Conservation (phyloP, 1,140 invertebrate genomes). For the Leptopilina clavipes region DNA sequence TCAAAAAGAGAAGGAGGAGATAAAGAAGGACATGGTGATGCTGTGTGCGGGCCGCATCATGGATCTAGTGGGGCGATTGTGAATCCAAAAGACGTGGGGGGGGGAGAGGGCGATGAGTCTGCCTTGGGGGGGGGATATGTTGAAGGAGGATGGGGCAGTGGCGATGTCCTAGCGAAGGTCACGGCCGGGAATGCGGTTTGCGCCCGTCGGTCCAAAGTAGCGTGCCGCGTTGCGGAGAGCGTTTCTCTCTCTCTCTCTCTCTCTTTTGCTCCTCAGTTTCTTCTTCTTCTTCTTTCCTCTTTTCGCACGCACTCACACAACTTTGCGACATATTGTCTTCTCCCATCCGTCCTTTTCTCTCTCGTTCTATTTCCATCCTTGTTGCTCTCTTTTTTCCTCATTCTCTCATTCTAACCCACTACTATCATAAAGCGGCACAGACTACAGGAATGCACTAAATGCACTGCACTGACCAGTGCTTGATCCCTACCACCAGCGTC, state of each 20-base stretch:
- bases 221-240: constrained; percentile 62
- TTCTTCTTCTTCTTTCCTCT: constrained; percentile 27
- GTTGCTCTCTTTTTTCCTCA: neutral
- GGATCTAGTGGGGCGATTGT: constrained; percentile 37
- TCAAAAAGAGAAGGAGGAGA: constrained; percentile 37
- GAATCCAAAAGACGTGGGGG: constrained; percentile 39
- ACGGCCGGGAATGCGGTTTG: constrained; percentile 75
- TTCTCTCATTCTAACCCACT: neutral
- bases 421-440: constrained; percentile 55
- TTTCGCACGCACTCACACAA: constrained; percentile 29
- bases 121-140: constrained; percentile 39
- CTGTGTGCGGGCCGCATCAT: constrained; percentile 38
- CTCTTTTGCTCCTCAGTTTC: constrained; percentile 36
- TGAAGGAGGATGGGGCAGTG: constrained; percentile 61
- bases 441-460: constrained; percentile 70
- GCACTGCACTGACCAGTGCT: constrained; percentile 63
- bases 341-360: constrained; percentile 35
- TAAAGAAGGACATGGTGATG: constrained; percentile 36
- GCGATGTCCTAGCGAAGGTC: constrained; percentile 76
- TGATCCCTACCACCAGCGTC: constrained; percentile 51
- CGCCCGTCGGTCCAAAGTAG: constrained; percentile 69
- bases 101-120: constrained; percentile 31
- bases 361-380: constrained; percentile 34
- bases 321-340: constrained; percentile 7
- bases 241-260: constrained; percentile 41